A percentile compares a stretch with the other conserved stretches of the same genome.
phyloP scores from a whole-genome alignment of 2,888 invertebrate species.

The Sthenelais limicola region DNA sequence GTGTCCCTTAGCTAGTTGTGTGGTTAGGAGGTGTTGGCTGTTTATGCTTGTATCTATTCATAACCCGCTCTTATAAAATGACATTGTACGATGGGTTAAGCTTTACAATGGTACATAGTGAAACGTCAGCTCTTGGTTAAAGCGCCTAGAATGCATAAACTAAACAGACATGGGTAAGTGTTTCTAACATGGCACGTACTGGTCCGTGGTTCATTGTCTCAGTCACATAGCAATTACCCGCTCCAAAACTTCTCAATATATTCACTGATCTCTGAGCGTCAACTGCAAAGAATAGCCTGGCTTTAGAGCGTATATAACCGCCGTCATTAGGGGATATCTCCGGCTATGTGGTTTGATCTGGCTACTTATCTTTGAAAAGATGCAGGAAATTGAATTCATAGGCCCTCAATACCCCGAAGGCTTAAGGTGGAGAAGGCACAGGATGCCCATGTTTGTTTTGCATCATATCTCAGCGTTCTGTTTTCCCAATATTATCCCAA shows the following conservation, averaged over 20 bases:
- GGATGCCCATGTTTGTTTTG: background rate
- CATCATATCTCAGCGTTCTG: conserved; percentile 22
- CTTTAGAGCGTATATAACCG: background rate
- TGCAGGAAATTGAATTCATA: conserved; percentile 28
- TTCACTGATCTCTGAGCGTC: background rate
- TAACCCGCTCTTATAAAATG: too few relatives aligned
- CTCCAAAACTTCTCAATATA: background rate
- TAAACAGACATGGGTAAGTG: conserved; percentile 14
- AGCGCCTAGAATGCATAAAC: too few relatives aligned
- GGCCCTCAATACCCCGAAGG: background rate
- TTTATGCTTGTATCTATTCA: background rate
- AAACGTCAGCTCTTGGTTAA: too few relatives aligned
- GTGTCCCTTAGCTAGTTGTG: background rate
- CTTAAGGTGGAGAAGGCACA: background rate
- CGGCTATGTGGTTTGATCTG: too few relatives aligned
- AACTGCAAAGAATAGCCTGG: background rate
- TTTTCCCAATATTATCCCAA: conserved; percentile 30
- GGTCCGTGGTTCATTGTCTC: conserved; percentile 1
- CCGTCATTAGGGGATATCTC: conserved; percentile 5
- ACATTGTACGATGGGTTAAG: too few relatives aligned
- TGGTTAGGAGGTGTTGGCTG: conserved; percentile 15
- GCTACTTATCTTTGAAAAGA: too few relatives aligned
- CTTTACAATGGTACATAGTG: too few relatives aligned
- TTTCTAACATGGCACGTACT: conserved; percentile 1
- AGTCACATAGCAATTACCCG: conserved; percentile 11